These are phyloP conservation scores for Sebastes reedi DNA, from an alignment of 2,797 vertebrate species.

Conservation along the genomic window DNA sequence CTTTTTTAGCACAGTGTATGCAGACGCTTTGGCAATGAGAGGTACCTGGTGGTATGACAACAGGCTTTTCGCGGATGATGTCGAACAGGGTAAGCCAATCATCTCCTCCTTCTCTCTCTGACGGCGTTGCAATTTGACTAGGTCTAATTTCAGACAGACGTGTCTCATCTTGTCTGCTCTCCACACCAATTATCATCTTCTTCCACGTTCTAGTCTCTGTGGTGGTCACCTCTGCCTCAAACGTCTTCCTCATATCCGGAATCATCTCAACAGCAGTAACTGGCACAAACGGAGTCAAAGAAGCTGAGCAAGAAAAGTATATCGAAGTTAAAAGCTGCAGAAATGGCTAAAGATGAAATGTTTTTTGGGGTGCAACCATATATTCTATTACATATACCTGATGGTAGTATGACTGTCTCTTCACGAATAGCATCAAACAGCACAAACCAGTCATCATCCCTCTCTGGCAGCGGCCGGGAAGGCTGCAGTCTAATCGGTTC, in stretches of 20 bases:
- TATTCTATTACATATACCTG: conserved; percentile 54
- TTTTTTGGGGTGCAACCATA: background rate
- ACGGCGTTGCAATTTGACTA: background rate
- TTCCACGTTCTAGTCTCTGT: conserved; percentile 50
- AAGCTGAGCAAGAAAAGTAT: background rate
- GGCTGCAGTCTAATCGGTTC: conserved; percentile 35
- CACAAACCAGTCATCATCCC: conserved; percentile 71
- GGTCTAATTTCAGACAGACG: conserved; percentile 47
- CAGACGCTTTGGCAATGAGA: background rate
- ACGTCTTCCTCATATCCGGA: conserved; percentile 26
- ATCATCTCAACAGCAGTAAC: conserved; percentile 38
- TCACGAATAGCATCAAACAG: conserved; percentile 44
- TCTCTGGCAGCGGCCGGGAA: conserved; percentile 23
- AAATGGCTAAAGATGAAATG: background rate
- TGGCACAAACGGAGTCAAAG: conserved; percentile 40
- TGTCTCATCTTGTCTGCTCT: conserved; percentile 47
- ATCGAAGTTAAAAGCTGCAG: background rate
- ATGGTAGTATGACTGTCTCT: conserved; percentile 11
- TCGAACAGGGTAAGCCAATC: conserved; percentile 66
- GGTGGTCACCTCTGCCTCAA: conserved; percentile 48
- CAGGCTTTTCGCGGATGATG: conserved; percentile 36
- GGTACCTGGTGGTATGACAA: conserved; percentile 61
- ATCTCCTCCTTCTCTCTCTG: conserved; percentile 48
- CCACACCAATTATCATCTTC: conserved; percentile 61
- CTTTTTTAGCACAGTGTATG: background rate